A percentile compares a stretch with the other conserved stretches of the same genome.
Conservation (phyloP, 2,113 vertebrate genomes). For the Malaclemys terrapin region DNA sequence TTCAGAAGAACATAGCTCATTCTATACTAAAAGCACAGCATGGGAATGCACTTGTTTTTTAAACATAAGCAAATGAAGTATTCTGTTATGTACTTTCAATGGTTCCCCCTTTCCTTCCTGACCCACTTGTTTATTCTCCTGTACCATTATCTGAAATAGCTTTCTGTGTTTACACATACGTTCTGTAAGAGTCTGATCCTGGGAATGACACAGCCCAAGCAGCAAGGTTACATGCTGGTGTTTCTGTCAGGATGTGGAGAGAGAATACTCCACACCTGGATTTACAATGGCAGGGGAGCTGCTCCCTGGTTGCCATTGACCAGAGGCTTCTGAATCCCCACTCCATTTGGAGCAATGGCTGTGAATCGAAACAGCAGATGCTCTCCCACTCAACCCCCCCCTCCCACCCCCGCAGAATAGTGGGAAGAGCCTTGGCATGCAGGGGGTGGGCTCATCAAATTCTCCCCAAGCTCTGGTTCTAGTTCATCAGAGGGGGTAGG, state of each 20-base stretch:
- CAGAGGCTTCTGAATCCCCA: background rate
- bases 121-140: background rate
- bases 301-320: background rate
- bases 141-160: fast-evolving
- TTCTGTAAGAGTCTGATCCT: background rate
- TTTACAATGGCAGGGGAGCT: background rate
- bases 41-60: slow-evolving; percentile 36
- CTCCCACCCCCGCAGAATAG: background rate
- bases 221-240: background rate
- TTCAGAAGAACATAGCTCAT: slow-evolving; percentile 8
- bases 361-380: fast-evolving
- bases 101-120: background rate
- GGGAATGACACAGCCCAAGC: background rate
- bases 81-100: slow-evolving; percentile 17
- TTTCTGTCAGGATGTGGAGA: background rate
- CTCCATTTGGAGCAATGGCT: background rate
- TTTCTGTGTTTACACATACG: background rate
- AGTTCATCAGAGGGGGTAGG: background rate
- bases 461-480: background rate
- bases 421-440: fast-evolving
- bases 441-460: background rate
- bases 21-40: slow-evolving; percentile 15
- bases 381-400: background rate
- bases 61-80: slow-evolving; percentile 56
- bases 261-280: background rate